Percentiles rank a stretch among this genome's conserved stretches.
Conservation (phyloP, 2,888 invertebrate species). For the Vannuccia rotundouncinata region DNA sequence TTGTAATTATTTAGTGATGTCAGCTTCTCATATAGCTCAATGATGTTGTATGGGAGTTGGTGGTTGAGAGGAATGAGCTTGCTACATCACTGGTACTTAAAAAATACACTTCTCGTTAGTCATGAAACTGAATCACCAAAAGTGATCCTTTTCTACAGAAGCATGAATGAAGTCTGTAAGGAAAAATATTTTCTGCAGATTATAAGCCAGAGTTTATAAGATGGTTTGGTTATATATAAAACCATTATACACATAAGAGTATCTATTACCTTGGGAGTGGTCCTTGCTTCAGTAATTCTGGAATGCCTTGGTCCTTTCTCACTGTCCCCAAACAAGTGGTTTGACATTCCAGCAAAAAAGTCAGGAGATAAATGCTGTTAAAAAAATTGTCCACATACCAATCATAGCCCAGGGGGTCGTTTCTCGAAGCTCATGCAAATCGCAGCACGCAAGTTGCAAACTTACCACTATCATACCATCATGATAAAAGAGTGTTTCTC, state of each 20-base stretch:
- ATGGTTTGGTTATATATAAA: background rate
- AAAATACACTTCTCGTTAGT: background rate
- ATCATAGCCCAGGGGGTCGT: background rate
- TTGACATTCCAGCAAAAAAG: background rate
- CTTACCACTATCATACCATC: no score
- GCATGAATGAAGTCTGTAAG: background rate
- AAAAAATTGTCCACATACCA: background rate
- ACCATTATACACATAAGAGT: background rate
- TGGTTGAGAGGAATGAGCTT: background rate
- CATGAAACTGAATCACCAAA: background rate
- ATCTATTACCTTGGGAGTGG: background rate
- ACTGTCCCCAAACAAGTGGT: background rate
- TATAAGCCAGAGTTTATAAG: background rate
- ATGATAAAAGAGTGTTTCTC: no score
- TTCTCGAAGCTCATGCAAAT: no score
- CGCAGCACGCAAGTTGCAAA: no score
- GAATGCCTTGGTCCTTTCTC: background rate
- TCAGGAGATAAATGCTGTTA: background rate
- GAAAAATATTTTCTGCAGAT: background rate
- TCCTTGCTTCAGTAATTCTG: background rate
- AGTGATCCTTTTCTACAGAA: background rate
- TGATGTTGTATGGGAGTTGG: background rate
- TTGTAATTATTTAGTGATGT: background rate
- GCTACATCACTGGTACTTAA: background rate
- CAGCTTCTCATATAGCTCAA: background rate